phyloP scores from a whole-genome alignment of 2,113 vertebrate genomes.

The Phoxinus phoxinus region DNA sequence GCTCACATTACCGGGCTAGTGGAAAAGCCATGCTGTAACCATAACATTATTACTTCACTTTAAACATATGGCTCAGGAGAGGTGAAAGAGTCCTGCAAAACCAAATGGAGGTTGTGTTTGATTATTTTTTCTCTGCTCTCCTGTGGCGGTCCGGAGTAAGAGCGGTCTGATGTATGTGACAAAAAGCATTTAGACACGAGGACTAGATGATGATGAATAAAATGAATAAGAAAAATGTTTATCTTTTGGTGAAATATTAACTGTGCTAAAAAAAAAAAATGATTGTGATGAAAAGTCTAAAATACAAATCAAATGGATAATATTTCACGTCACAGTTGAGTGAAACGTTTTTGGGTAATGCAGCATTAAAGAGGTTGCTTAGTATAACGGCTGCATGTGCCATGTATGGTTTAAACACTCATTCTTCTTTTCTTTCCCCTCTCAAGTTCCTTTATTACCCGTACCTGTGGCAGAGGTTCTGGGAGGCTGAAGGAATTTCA shows the following conservation, averaged over 20 bases:
- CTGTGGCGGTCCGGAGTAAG: conserved; percentile 40
- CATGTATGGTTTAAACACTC: conserved; percentile 8
- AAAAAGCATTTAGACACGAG: conserved; percentile 51
- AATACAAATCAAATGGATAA: not conserved
- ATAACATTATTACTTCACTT: conserved; percentile 71
- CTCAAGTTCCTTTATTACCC: conserved; percentile 82
- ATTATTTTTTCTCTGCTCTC: conserved; percentile 64
- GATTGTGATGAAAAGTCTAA: not conserved
- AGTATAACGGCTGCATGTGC: conserved; percentile 2
- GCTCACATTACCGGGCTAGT: conserved; percentile 64
- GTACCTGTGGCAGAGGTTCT: conserved; percentile 82
- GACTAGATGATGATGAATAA: conserved; percentile 44
- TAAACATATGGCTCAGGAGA: conserved; percentile 68
- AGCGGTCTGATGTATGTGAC: conserved; percentile 56
- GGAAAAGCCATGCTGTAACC: conserved; percentile 65
- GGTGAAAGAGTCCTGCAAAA: conserved; percentile 63
- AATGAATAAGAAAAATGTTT: conserved; percentile 33
- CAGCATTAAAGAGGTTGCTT: not conserved
- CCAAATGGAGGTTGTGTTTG: conserved; percentile 64
- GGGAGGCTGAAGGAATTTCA: conserved; percentile 75
- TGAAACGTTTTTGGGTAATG: not conserved
- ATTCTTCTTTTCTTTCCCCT: conserved; percentile 34
- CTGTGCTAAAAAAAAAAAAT: not conserved
- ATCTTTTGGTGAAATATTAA: conserved; percentile 9
- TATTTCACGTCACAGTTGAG: not conserved